Percentiles rank a stretch among this genome's conserved stretches.
Conservation (phyloP, 1,140 invertebrate genomes). For the Andrena cerasifolii region DNA sequence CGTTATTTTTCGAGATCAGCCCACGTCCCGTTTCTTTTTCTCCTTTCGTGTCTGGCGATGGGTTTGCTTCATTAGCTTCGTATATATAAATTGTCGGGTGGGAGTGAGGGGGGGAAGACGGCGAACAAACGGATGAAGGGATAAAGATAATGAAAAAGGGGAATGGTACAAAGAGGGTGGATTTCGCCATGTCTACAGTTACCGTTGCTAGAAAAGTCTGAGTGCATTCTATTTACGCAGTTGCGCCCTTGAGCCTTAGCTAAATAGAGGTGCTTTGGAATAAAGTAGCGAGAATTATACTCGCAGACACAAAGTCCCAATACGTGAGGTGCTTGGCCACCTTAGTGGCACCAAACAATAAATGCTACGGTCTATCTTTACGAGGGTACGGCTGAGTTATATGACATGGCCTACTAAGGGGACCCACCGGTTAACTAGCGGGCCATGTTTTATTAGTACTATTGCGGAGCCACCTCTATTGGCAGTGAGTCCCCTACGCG, state of each 20-base stretch:
- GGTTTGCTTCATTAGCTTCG: conserved; percentile 58
- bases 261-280: not conserved
- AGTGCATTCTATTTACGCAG: conserved; percentile 1
- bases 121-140: not conserved
- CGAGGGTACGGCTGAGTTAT: too few species aligned
- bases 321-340: too few species aligned
- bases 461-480: too few species aligned
- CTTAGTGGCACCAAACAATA: too few species aligned
- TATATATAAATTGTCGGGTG: conserved; percentile 34
- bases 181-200: not conserved
- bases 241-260: not conserved
- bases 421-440: too few species aligned
- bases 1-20: conserved; percentile 58
- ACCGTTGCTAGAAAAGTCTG: not conserved
- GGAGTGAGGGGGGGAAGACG: conserved; percentile 3
- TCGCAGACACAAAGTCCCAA: too few species aligned
- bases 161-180: not conserved
- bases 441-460: too few species aligned
- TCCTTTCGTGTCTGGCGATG: conserved; percentile 15
- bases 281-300: not conserved
- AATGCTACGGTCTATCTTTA: too few species aligned
- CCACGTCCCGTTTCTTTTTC: conserved; percentile 32
- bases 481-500: too few species aligned
- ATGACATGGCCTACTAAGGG: too few species aligned
- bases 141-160: conserved; percentile 12